A percentile compares a stretch with the other conserved stretches of the same genome.
Evolutionary conservation across 2,113 vertebrate species (phyloP).

Genomic region (Orcinus orca): DNA sequence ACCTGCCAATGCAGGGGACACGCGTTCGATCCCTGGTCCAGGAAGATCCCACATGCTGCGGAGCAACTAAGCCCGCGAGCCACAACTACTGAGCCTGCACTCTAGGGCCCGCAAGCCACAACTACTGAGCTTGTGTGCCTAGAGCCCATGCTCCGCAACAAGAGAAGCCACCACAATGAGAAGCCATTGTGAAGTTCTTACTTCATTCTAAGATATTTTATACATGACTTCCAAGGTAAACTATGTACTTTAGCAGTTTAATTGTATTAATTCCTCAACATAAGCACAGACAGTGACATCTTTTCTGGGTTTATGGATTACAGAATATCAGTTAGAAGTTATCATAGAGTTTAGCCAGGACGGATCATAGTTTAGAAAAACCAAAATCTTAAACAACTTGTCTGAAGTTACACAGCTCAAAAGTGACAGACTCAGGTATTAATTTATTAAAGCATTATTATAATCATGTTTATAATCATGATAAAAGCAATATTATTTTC

Average conservation of each 20-base stretch:
- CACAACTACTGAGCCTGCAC: too few species aligned
- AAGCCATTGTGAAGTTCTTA: neutral
- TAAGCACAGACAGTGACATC: neutral
- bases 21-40: accelerated
- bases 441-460: neutral
- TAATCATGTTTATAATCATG: neutral
- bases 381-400: neutral
- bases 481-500: neutral
- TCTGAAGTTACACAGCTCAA: neutral
- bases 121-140: too few species aligned
- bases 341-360: neutral
- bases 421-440: neutral
- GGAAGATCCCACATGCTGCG: too few species aligned
- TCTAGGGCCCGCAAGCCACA: too few species aligned
- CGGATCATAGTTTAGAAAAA: neutral
- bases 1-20: too few species aligned
- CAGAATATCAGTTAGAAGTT: neutral
- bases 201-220: neutral
- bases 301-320: neutral
- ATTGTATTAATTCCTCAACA: neutral
- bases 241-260: neutral
- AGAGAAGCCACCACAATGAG: too few species aligned
- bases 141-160: too few species aligned
- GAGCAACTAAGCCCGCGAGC: too few species aligned
- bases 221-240: neutral